phyloP scores from a whole-genome alignment of 23 tunicate species.

The Ascidia mentula region DNA sequence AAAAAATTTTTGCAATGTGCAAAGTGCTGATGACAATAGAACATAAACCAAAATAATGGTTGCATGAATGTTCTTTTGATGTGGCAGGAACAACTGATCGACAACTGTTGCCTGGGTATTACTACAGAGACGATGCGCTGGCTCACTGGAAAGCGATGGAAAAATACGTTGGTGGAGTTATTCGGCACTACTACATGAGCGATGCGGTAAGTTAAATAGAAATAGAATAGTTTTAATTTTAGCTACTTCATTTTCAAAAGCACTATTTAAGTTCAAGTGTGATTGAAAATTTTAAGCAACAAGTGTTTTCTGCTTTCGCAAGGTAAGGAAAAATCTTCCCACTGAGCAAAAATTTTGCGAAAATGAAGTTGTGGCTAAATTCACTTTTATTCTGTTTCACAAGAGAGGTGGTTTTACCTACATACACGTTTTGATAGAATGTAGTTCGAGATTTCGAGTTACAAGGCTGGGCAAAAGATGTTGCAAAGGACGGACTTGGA shows the following conservation, averaged over 20 bases:
- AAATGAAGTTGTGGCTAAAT: no score
- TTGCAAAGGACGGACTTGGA: conserved; percentile 31
- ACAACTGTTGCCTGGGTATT: conserved; percentile 41
- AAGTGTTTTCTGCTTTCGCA: no score
- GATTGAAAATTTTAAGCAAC: background rate
- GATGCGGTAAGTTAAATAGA: background rate
- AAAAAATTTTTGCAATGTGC: no score
- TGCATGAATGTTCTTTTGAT: background rate
- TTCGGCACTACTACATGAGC: background rate
- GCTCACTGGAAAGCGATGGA: conserved; percentile 51
- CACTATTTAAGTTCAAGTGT: background rate
- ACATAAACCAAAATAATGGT: background rate
- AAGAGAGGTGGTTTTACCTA: no score
- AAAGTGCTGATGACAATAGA: no score
- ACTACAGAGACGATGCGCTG: conserved; percentile 67
- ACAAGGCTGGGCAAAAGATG: conserved; percentile 23
- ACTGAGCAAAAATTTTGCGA: background rate
- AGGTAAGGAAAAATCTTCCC: no score
- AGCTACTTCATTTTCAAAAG: background rate
- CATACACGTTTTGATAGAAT: background rate
- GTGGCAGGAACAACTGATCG: conserved; percentile 37
- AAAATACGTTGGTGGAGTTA: conserved; percentile 10
- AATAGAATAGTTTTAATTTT: no score
- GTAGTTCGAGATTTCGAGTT: conserved; percentile 14
- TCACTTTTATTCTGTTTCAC: no score